phyloP scores from a whole-genome alignment of 2,888 invertebrate genomes.

The Sympetrum striolatum region DNA sequence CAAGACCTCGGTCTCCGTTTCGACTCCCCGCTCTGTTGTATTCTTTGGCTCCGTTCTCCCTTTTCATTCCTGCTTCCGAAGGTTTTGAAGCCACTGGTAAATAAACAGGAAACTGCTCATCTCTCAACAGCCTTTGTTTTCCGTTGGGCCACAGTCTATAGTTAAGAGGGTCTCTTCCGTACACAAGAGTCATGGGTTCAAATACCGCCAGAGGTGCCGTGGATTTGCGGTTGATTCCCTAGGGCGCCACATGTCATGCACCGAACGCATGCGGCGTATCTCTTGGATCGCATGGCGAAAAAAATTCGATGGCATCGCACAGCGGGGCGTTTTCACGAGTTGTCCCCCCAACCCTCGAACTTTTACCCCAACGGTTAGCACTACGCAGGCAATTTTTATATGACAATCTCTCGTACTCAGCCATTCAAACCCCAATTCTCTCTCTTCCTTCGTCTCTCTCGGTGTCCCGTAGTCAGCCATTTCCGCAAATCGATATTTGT shows the following conservation, averaged over 20 bases:
- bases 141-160: neutral
- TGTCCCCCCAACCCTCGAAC: neutral
- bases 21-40: neutral
- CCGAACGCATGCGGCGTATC: neutral
- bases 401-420: neutral
- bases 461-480: neutral
- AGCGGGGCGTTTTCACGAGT: neutral
- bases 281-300: neutral
- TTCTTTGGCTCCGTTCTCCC: neutral
- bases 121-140: neutral
- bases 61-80: neutral
- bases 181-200: neutral
- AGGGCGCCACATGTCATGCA: neutral
- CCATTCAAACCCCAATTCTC: neutral
- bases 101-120: neutral
- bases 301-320: neutral
- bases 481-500: conserved; percentile 27
- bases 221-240: neutral
- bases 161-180: neutral
- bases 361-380: neutral
- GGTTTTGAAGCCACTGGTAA: neutral
- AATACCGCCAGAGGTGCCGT: neutral
- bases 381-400: neutral
- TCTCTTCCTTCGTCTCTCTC: neutral
- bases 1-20: neutral